These are phyloP conservation scores for Larimichthys crocea DNA, from an alignment of 2,113 vertebrate species.

Conservation along the genomic window DNA sequence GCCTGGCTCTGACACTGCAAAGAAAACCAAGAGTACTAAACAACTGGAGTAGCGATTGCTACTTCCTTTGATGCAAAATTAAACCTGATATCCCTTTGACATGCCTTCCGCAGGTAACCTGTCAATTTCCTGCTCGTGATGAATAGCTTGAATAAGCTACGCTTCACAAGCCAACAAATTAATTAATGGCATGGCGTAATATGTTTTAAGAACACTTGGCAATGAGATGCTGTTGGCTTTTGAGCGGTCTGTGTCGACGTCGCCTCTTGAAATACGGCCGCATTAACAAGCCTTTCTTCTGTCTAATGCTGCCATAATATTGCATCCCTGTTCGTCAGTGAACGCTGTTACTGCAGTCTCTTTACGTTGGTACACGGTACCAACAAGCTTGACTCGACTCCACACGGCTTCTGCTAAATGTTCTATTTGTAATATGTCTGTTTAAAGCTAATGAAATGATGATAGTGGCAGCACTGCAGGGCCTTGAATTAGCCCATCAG, in stretches of 20 bases:
- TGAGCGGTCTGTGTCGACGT: conserved; percentile 58
- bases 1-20: conserved; percentile 6
- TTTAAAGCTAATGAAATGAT: conserved; percentile 63
- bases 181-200: conserved; percentile 74
- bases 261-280: conserved; percentile 37
- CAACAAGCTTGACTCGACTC: conserved; percentile 23
- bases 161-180: conserved; percentile 74
- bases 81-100: conserved; percentile 65
- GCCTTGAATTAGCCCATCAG: conserved; percentile 51
- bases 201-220: conserved; percentile 75
- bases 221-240: conserved; percentile 58
- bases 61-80: conserved; percentile 57
- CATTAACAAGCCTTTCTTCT: conserved; percentile 48
- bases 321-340: conserved; percentile 36
- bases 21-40: conserved; percentile 37
- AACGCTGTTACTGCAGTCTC: conserved; percentile 30
- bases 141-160: conserved; percentile 70
- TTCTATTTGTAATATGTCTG: conserved; percentile 41
- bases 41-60: conserved; percentile 41
- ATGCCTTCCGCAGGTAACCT: conserved; percentile 59
- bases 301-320: conserved; percentile 31
- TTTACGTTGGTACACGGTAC: conserved; percentile 36
- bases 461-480: conserved; percentile 25
- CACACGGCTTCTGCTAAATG: conserved; percentile 28
- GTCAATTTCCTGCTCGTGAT: conserved; percentile 75